A percentile compares a stretch with the other conserved stretches of the same genome.
Conservation (phyloP, 2,113 vertebrate species). For the Callipepla squamata region DNA sequence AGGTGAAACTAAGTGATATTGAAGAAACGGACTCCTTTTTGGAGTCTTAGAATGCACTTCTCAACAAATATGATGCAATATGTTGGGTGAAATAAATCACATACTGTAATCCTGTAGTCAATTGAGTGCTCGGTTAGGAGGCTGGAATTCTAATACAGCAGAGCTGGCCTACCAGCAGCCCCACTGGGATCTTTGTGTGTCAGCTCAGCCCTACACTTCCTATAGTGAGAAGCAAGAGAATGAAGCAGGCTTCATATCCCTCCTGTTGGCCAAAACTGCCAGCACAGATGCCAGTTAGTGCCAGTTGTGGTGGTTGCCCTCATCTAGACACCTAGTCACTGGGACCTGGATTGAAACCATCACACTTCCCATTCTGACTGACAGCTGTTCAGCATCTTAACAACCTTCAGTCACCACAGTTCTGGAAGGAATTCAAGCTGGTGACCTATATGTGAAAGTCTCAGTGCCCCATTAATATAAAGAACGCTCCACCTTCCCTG, state of each 20-base stretch:
- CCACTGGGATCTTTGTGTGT: background rate
- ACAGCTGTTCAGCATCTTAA: conserved; percentile 31
- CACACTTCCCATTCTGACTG: background rate
- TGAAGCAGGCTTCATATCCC: background rate
- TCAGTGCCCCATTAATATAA: background rate
- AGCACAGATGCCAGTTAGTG: background rate
- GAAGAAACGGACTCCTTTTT: background rate
- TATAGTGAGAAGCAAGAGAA: background rate
- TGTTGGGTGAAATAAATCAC: background rate
- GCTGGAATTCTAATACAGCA: background rate
- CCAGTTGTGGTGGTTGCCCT: background rate
- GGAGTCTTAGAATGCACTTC: background rate
- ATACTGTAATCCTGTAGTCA: background rate
- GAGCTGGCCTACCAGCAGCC: background rate
- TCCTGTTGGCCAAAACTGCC: background rate
- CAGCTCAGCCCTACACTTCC: background rate
- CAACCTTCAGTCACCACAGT: background rate
- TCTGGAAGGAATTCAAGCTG: conserved; percentile 9
- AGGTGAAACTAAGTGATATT: background rate
- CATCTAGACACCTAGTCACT: conserved; percentile 21
- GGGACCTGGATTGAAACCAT: background rate
- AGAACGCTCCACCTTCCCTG: background rate
- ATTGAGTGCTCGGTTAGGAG: background rate
- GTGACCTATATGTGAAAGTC: conserved; percentile 35
- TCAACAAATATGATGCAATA: background rate